Conservation (phyloP, 2,888 invertebrate genomes). For the Polyploca ridens region DNA sequence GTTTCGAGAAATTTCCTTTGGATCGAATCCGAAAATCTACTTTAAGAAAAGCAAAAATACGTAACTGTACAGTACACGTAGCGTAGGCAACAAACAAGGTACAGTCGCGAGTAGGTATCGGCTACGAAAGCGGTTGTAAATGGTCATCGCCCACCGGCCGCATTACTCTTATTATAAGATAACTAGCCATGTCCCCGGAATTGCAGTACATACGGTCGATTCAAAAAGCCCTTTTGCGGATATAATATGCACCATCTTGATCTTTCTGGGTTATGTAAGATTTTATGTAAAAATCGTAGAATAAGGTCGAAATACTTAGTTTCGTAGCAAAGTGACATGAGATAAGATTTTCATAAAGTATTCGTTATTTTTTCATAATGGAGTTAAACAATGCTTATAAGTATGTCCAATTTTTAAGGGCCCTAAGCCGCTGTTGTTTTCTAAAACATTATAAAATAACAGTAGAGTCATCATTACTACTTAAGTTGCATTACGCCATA, state of each 20-base stretch:
- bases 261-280: slow-evolving; percentile 2
- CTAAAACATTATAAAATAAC: background rate
- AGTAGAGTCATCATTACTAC: background rate
- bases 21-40: no score
- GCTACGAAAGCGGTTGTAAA: slow-evolving; percentile 26
- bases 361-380: no score
- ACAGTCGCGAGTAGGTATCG: slow-evolving; percentile 15
- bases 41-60: background rate
- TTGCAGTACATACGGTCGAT: slow-evolving; percentile 25
- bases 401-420: no score
- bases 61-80: background rate
- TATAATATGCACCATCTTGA: background rate
- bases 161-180: slow-evolving; percentile 40
- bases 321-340: background rate
- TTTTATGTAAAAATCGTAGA: background rate
- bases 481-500: background rate
- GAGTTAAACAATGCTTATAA: no score
- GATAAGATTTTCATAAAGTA: no score
- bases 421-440: no score
- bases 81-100: background rate
- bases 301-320: no score
- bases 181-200: slow-evolving; percentile 36
- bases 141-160: slow-evolving; percentile 42
- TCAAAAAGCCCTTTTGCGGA: slow-evolving; percentile 14
- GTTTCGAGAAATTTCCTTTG: no score